A percentile compares a stretch with the other conserved stretches of the same genome.
Conservation (phyloP, 2,113 vertebrate genomes). For the Crocuta crocuta region DNA sequence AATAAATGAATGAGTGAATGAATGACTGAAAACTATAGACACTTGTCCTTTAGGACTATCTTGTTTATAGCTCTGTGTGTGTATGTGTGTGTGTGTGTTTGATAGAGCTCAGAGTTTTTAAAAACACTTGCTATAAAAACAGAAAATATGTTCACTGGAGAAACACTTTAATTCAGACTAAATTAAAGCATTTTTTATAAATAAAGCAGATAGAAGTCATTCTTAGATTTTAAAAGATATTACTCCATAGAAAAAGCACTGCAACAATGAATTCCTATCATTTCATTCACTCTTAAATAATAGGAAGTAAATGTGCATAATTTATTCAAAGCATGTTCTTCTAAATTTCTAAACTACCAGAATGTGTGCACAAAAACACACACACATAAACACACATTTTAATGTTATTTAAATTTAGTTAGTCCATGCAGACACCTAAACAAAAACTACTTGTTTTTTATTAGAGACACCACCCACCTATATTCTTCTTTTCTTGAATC, state of each 20-base stretch:
- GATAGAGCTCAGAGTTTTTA: not conserved
- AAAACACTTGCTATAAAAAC: not conserved
- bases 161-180: not conserved
- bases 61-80: not conserved
- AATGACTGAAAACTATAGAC: not conserved
- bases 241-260: not conserved
- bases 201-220: not conserved
- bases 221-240: not conserved
- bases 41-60: not conserved
- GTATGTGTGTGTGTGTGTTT: not conserved
- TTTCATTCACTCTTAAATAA: not conserved
- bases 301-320: not conserved
- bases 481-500: not conserved
- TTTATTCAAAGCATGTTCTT: not conserved
- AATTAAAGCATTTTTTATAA: not conserved
- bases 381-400: not conserved
- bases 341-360: not conserved
- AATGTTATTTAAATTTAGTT: not conserved
- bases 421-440: not conserved
- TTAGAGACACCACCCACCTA: not conserved
- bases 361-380: not conserved
- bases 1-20: not conserved
- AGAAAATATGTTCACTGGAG: not conserved
- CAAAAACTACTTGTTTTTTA: not conserved
- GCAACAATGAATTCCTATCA: not conserved